Conservation (phyloP, 2,797 vertebrate genomes). For the Mycteria americana region DNA sequence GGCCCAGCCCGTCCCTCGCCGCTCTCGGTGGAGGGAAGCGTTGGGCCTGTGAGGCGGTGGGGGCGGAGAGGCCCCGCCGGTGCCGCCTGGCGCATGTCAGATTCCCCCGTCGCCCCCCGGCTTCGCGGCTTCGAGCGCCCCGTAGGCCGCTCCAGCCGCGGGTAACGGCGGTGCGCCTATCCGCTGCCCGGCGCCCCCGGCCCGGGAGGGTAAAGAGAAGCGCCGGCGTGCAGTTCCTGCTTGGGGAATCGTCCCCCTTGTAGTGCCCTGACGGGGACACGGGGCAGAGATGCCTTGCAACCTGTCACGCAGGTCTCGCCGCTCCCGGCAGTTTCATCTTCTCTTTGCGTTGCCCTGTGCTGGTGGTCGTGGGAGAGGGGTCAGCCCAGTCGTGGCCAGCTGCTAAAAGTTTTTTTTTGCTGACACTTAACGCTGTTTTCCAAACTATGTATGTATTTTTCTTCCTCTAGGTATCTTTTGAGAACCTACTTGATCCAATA, state of each 20-base stretch:
- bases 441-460: background rate
- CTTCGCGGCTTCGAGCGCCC: background rate
- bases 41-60: background rate
- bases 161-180: fast-evolving
- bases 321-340: too few relatives aligned
- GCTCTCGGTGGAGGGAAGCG: background rate
- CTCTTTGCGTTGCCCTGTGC: background rate
- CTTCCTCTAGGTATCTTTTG: background rate
- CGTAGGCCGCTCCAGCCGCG: too few relatives aligned
- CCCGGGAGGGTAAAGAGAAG: background rate
- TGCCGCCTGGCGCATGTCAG: background rate
- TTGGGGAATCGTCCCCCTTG: fast-evolving
- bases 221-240: too few relatives aligned
- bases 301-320: fast-evolving
- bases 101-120: fast-evolving
- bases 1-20: background rate
- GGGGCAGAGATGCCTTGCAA: background rate
- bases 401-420: fast-evolving
- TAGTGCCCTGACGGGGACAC: fast-evolving
- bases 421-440: background rate
- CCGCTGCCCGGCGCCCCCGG: background rate
- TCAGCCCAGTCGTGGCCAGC: too few relatives aligned
- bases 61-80: background rate
- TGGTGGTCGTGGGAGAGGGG: background rate
- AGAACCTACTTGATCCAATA: background rate